Conservation (phyloP, 1,140 invertebrate genomes). For the Cotesia typhae region DNA sequence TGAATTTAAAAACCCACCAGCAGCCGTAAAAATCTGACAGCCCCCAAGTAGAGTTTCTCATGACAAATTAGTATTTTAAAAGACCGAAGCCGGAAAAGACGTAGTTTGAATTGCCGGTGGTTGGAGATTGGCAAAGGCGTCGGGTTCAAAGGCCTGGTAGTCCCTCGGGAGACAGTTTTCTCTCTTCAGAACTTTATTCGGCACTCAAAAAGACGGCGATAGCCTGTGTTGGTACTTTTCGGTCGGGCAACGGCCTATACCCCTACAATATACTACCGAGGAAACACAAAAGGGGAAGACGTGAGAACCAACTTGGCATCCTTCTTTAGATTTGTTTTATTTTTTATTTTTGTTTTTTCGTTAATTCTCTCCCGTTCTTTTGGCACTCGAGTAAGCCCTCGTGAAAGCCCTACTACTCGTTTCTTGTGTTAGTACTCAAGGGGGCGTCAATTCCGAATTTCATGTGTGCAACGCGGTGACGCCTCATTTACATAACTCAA, state of each 20-base stretch:
- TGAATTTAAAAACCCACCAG: too few relatives aligned
- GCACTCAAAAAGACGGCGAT: constrained; percentile 12
- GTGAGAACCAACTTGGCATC: not conserved
- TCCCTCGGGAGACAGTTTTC: constrained; percentile 11
- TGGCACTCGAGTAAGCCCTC: constrained; percentile 14
- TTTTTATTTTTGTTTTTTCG: constrained; percentile 1
- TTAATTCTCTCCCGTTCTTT: not conserved
- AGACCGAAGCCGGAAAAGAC: too few relatives aligned
- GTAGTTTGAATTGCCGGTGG: not conserved
- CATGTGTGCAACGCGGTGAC: constrained; percentile 28
- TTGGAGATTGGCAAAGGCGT: not conserved
- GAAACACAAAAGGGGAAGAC: not conserved
- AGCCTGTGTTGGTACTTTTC: constrained; percentile 17
- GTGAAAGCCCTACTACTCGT: constrained; percentile 14
- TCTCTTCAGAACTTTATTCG: constrained; percentile 6
- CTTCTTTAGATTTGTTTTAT: not conserved
- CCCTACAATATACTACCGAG: not conserved
- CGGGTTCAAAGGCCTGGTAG: constrained; percentile 5
- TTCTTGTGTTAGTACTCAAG: constrained; percentile 22
- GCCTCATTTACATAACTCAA: constrained; percentile 42
- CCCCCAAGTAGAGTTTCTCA: too few relatives aligned
- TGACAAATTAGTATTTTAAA: too few relatives aligned
- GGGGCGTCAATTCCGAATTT: constrained; percentile 26
- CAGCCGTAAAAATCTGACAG: too few relatives aligned
- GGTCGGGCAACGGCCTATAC: constrained; percentile 21